These are phyloP conservation scores for Festucalex cinctus DNA, from an alignment of 2,113 vertebrate species.

Conservation along the genomic window DNA sequence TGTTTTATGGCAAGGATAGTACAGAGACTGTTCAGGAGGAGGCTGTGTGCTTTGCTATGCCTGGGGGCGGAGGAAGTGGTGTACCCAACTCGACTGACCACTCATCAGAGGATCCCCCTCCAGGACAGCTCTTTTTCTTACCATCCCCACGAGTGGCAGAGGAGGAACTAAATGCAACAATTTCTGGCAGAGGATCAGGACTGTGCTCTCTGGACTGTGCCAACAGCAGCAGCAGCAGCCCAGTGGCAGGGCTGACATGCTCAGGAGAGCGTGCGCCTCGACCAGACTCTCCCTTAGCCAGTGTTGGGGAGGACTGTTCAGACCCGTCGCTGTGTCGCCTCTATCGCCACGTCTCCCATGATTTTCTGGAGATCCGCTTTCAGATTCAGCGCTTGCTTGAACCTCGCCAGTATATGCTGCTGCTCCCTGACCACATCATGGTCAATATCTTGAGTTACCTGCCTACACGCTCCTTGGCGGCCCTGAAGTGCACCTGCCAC, in stretches of 20 bases:
- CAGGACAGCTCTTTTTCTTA: slow-evolving; percentile 89
- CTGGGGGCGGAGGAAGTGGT: slow-evolving; percentile 33
- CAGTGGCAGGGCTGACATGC: slow-evolving; percentile 28
- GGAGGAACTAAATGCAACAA: slow-evolving; percentile 52
- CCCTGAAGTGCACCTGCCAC: slow-evolving; percentile 92
- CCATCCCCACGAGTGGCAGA: slow-evolving; percentile 63
- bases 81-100: slow-evolving; percentile 55
- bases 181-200: slow-evolving; percentile 35
- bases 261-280: slow-evolving; percentile 41
- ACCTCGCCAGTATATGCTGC: slow-evolving; percentile 90
- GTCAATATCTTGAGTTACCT: slow-evolving; percentile 92
- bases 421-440: slow-evolving; percentile 91
- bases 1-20: slow-evolving; percentile 90
- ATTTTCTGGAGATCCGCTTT: slow-evolving; percentile 95
- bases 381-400: slow-evolving; percentile 93
- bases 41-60: slow-evolving; percentile 81
- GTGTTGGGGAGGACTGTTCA: slow-evolving; percentile 56
- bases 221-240: slow-evolving; percentile 46
- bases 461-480: slow-evolving; percentile 85
- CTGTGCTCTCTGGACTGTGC: slow-evolving; percentile 65
- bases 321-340: slow-evolving; percentile 87
- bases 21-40: slow-evolving; percentile 89
- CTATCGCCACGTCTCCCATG: slow-evolving; percentile 92
- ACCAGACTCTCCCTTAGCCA: slow-evolving; percentile 54
- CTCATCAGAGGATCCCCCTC: slow-evolving; percentile 80